Conservation (phyloP, 1,140 invertebrate genomes). For the Delia radicum region DNA sequence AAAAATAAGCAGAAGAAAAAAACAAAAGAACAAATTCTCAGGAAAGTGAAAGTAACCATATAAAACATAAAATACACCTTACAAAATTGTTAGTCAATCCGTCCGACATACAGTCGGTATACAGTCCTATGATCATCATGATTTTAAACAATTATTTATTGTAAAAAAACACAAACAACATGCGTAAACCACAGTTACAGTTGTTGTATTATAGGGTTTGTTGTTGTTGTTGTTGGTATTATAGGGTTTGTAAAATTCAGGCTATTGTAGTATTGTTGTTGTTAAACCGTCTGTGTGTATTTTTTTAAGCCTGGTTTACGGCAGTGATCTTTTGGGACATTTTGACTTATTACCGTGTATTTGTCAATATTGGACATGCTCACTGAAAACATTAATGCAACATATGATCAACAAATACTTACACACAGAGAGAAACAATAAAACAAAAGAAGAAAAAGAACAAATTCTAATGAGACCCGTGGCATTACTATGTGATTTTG, state of each 20-base stretch:
- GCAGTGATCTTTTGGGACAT: slow-evolving; percentile 28
- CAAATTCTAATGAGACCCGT: slow-evolving; percentile 8
- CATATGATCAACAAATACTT: not conserved
- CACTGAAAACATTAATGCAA: slow-evolving; percentile 7
- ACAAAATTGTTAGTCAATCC: not conserved
- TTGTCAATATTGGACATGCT: slow-evolving; percentile 34
- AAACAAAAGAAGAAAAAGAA: not conserved
- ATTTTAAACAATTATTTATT: slow-evolving; percentile 1
- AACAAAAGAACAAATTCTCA: not conserved
- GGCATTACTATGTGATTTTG: not conserved
- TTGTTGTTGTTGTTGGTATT: not conserved
- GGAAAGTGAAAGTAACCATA: slow-evolving; percentile 25
- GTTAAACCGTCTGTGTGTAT: not conserved
- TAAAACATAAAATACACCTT: not conserved
- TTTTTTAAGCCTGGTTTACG: too few relatives aligned
- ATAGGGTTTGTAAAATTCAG: not conserved
- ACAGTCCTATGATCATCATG: not conserved
- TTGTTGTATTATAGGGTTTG: not conserved
- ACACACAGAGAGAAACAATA: too few relatives aligned
- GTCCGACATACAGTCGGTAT: not conserved
- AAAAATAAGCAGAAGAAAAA: not conserved
- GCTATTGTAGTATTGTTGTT: not conserved
- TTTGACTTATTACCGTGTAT: slow-evolving; percentile 33
- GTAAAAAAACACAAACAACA: not conserved
- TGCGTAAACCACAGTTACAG: slow-evolving; percentile 8